A percentile compares a stretch with the other conserved stretches of the same genome.
These are phyloP conservation scores for Drosophila dives DNA, from an alignment of 2,888 invertebrate species.

Conservation along the genomic window DNA sequence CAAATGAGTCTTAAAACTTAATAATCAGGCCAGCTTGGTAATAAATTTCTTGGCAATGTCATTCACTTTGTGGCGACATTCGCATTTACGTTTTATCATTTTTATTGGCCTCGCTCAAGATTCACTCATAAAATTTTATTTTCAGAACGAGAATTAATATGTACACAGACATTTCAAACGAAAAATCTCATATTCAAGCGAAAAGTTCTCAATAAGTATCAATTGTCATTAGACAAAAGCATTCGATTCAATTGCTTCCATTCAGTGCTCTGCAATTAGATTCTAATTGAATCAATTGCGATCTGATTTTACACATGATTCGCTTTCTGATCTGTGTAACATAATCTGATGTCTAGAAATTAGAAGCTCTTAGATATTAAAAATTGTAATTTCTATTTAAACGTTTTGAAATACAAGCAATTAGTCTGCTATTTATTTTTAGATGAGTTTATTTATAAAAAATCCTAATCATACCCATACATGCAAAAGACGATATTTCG, in stretches of 20 bases:
- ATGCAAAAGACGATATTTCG: no score
- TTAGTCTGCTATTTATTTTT: not conserved
- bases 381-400: not conserved
- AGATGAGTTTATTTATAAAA: not conserved
- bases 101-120: constrained; percentile 28
- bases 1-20: constrained; percentile 8
- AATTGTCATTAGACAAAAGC: constrained; percentile 21
- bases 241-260: constrained; percentile 10
- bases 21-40: constrained; percentile 36
- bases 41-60: constrained; percentile 31
- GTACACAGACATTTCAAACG: not conserved
- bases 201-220: constrained; percentile 29
- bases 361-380: not conserved
- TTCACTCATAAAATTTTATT: constrained; percentile 34
- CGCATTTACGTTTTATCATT: constrained; percentile 3
- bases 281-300: constrained; percentile 40
- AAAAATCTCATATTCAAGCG: not conserved
- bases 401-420: not conserved
- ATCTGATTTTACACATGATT: constrained; percentile 8
- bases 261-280: constrained; percentile 12
- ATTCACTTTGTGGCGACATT: constrained; percentile 21
- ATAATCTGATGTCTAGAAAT: constrained; percentile 5
- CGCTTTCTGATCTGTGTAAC: constrained; percentile 3
- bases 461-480: no score
- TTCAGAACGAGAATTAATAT: constrained; percentile 12